Base-by-base conservation (phyloP, 2,113 vertebrate genomes). In the Plectropomus leopardus region DNA sequence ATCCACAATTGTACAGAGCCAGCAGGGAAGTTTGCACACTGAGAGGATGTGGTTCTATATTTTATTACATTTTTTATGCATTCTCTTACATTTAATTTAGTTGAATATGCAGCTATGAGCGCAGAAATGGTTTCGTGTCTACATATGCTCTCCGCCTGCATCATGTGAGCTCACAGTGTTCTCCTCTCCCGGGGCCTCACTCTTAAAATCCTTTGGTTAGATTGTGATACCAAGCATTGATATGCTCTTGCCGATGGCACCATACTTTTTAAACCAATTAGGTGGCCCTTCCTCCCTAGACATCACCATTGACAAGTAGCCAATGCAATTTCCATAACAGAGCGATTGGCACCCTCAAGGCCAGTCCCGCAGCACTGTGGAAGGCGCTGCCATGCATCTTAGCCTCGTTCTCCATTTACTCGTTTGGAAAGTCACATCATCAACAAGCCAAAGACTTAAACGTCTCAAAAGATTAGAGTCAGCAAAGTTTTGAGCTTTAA, bases 221-320 rank as follows among this genome's bases (percentile, higher is more conserved):
- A 24, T 71, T 63, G 69, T 42, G 23, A 79, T 83, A 72, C 67
- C 51, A 79, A 30, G 72, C 67, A 90, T 54, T 69, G 68, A 89
- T 86, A 70, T n/a, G 61, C 67, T 76, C 69, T 48, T 74, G 75
- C 74, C 21, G 15, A 71, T 84, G 74, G 84, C 86, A 78, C 82
- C 76, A 88, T 88, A 83, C 80, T 89, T 86, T 91, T 89, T 76
- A 88, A 88, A 89, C 86, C 86, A 93, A 86, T 93, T 89, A 92
- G 86, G 72, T 88, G 66, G 74, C 84, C 82, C 55, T 77, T 66
- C 79, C 55, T 89, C 82, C 72, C 65, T 64, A 71, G 73, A 87
- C 81, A 78, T 85, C 83, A 53, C 61, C 76, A 88, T 34, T 86
- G 88, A 93, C 89, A 92, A 82, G 78, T 72, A 80, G 88, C 89